Evolutionary conservation across 2,797 vertebrate species (phyloP).

Genomic region (Hemibagrus guttatus): DNA sequence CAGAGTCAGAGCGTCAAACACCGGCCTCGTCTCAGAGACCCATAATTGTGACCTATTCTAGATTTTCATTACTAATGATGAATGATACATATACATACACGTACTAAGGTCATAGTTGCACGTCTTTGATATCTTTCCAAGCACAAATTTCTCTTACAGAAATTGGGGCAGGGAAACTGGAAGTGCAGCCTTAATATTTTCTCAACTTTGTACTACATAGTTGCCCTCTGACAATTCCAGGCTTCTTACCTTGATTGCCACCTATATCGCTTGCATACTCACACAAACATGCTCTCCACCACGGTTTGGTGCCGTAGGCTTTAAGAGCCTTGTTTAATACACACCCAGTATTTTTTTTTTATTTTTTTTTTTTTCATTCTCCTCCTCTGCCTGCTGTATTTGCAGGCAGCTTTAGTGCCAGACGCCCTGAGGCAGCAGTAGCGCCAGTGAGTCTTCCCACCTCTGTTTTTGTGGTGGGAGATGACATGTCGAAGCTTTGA

Average conservation of each 20-base stretch:
- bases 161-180: background rate
- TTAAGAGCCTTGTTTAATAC: slow-evolving; percentile 59
- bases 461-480: slow-evolving; percentile 88
- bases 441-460: slow-evolving; percentile 88
- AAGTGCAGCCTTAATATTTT: background rate
- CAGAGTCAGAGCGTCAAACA: background rate
- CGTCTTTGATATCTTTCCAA: background rate
- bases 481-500: slow-evolving; percentile 86
- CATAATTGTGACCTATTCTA: background rate
- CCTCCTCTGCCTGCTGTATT: slow-evolving; percentile 76
- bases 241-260: slow-evolving; percentile 28
- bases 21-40: background rate
- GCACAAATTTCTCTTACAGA: background rate
- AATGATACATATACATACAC: background rate
- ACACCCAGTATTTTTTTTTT: slow-evolving; percentile 52
- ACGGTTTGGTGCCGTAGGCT: slow-evolving; percentile 55
- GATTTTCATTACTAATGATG: background rate
- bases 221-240: slow-evolving; percentile 4
- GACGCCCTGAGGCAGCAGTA: slow-evolving; percentile 86
- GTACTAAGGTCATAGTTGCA: background rate
- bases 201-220: background rate
- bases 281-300: slow-evolving; percentile 31
- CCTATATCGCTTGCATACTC: slow-evolving; percentile 35
- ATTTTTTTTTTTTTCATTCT: slow-evolving; percentile 54
- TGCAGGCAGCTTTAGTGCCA: slow-evolving; percentile 85